These are phyloP conservation scores for Stigmatopora argus DNA, from an alignment of 2,113 vertebrate genomes.

Conservation along the genomic window DNA sequence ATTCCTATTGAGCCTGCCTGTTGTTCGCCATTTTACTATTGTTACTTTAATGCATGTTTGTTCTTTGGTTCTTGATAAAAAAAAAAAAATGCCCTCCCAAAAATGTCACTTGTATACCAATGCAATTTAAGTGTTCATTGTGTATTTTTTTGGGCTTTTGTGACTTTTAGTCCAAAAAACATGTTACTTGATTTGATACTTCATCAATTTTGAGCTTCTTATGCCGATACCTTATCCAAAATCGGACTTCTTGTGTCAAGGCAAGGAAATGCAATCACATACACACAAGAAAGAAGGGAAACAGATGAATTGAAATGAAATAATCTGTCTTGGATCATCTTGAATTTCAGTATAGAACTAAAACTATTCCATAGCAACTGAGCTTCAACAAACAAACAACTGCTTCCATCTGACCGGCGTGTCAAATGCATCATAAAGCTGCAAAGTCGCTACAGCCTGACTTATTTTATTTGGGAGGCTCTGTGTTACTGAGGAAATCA, in stretches of 20 bases:
- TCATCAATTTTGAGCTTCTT: slow-evolving; percentile 29
- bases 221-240: background rate
- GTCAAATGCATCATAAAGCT: background rate
- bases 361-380: background rate
- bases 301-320: background rate
- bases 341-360: background rate
- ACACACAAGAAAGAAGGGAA: background rate
- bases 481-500: background rate
- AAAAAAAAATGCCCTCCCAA: no score
- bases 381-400: background rate
- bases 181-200: slow-evolving; percentile 36
- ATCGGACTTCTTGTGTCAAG: slow-evolving; percentile 8
- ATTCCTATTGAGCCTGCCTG: no score
- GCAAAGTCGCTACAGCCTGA: background rate
- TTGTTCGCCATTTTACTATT: no score
- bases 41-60: no score
- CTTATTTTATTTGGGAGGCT: background rate
- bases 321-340: background rate
- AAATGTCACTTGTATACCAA: no score
- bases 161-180: no score
- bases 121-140: no score
- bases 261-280: slow-evolving; percentile 12
- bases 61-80: no score
- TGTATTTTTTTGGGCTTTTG: no score
- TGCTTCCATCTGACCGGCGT: background rate